Percentiles rank a stretch among this genome's conserved stretches.
Conservation (phyloP, 2,888 invertebrate species). For the Hydropsyche betteni region DNA sequence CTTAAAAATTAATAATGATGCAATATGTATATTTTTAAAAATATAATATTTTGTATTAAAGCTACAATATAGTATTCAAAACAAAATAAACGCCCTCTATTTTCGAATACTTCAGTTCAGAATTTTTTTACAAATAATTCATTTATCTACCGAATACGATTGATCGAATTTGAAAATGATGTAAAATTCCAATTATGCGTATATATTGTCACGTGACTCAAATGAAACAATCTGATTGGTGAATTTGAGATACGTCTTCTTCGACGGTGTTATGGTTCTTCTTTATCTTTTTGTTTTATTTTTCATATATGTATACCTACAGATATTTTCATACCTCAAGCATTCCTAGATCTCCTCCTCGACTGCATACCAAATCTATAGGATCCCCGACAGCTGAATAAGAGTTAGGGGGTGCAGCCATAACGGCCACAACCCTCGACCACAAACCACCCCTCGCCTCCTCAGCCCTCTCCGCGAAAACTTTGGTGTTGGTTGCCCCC, state of each 20-base stretch:
- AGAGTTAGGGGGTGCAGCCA: slow-evolving; percentile 82
- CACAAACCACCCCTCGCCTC: slow-evolving; percentile 63
- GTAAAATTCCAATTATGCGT: too few species aligned
- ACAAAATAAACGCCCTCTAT: not conserved
- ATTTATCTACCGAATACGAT: too few species aligned
- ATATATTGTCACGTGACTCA: too few species aligned
- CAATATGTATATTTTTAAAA: too few species aligned
- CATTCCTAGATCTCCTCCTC: slow-evolving; percentile 81
- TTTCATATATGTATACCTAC: too few species aligned
- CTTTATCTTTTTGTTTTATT: too few species aligned
- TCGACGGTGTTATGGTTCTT: too few species aligned
- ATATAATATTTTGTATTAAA: not conserved
- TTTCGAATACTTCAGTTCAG: not conserved
- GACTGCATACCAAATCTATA: slow-evolving; percentile 81
- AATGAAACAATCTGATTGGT: too few species aligned
- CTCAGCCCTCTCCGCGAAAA: slow-evolving; percentile 66
- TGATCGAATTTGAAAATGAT: too few species aligned
- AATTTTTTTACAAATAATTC: too few species aligned
- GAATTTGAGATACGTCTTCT: too few species aligned
- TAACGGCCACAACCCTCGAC: slow-evolving; percentile 61
- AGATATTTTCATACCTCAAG: slow-evolving; percentile 66
- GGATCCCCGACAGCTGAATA: slow-evolving; percentile 83
- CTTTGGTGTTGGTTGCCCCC: slow-evolving; percentile 69
- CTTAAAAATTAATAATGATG: slow-evolving; percentile 55
- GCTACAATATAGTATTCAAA: too few species aligned